Conservation (phyloP, 2,797 vertebrate genomes). For the Gadopsis marmoratus region DNA sequence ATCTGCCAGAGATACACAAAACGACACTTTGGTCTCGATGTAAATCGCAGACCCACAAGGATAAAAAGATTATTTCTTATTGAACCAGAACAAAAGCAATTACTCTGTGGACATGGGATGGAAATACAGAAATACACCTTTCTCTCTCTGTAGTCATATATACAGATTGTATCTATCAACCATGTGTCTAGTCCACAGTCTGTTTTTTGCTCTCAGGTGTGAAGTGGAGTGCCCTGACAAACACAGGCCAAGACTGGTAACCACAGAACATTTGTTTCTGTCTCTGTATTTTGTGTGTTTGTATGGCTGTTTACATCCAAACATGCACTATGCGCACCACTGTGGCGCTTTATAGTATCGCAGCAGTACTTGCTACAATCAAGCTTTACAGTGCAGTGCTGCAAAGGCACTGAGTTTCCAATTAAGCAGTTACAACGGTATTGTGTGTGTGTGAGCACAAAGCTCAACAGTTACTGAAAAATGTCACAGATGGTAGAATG, state of each 20-base stretch:
- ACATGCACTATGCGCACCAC: not conserved
- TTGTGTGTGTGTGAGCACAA: not conserved
- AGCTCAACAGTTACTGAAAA: not conserved
- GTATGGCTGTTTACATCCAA: constrained; percentile 6
- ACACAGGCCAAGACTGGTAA: constrained; percentile 84
- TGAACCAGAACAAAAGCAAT: not conserved
- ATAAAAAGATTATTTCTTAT: constrained; percentile 5
- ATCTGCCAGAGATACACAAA: constrained; percentile 18
- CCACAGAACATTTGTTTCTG: constrained; percentile 32
- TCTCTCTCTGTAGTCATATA: not conserved
- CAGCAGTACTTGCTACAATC: not conserved
- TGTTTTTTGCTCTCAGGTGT: constrained; percentile 72
- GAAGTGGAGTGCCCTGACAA: constrained; percentile 78
- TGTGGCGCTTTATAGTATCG: not conserved
- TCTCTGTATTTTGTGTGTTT: constrained; percentile 11
- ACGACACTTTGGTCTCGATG: constrained; percentile 5
- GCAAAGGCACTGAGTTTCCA: not conserved
- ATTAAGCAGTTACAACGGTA: not conserved
- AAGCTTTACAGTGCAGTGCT: not conserved
- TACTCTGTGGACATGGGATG: not conserved
- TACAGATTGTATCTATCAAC: constrained; percentile 9
- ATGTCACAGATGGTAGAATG: constrained; percentile 11
- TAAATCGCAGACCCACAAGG: not conserved
- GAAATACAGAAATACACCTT: not conserved
- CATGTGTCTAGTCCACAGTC: constrained; percentile 46